phyloP scores from a whole-genome alignment of 2,797 vertebrate genomes.

The Harpagifer antarcticus region DNA sequence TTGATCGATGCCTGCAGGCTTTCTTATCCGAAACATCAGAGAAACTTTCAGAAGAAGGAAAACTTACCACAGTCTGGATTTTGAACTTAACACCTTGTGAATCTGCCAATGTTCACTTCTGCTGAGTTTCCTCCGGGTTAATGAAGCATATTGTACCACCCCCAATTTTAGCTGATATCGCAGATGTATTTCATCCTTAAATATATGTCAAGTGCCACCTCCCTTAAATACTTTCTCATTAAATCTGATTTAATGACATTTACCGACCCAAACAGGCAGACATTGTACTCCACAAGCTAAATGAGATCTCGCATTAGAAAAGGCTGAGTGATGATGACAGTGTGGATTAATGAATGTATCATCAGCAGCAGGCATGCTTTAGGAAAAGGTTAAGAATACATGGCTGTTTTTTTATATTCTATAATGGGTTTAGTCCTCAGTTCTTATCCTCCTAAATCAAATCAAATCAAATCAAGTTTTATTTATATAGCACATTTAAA shows the following conservation, averaged over 20 bases:
- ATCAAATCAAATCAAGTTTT: too few relatives aligned
- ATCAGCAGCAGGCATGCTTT: conserved; percentile 31
- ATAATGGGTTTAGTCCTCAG: conserved; percentile 5
- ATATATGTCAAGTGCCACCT: neutral
- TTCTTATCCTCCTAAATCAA: conserved; percentile 14
- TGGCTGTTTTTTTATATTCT: conserved; percentile 22
- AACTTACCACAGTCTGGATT: conserved; percentile 1
- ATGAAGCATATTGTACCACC: conserved; percentile 25
- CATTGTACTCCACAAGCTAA: conserved; percentile 10
- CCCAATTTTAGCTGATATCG: conserved; percentile 12
- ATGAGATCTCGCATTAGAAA: conserved; percentile 26
- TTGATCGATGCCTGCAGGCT: neutral
- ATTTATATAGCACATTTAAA: too few relatives aligned
- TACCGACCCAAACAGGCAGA: conserved; percentile 4
- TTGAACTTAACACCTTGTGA: conserved; percentile 6
- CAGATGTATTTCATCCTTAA: conserved; percentile 8
- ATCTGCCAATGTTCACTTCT: conserved; percentile 18
- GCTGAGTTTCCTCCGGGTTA: conserved; percentile 23
- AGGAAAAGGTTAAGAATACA: conserved; percentile 37
- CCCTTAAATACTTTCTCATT: conserved; percentile 12
- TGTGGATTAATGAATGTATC: conserved; percentile 24
- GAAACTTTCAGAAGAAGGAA: conserved; percentile 1
- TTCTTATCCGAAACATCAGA: conserved; percentile 6
- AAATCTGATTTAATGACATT: conserved; percentile 34
- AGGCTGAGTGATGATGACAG: conserved; percentile 33